Evolutionary conservation across 1,140 invertebrate species (phyloP).

Genomic region (Antheraea pernyi): DNA sequence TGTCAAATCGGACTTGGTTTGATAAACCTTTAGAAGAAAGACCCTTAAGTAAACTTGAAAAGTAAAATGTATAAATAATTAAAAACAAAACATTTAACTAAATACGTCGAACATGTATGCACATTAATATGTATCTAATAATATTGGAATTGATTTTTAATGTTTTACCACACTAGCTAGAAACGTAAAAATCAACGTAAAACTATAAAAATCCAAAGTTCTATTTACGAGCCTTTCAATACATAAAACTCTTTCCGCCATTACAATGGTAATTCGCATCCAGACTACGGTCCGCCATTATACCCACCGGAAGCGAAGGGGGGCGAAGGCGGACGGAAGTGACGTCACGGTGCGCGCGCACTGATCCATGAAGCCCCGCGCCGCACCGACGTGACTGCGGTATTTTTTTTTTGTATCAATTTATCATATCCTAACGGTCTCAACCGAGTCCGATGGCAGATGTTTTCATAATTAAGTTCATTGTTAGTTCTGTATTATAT

Average conservation of each 20-base stretch:
- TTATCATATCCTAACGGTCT: constrained; percentile 27
- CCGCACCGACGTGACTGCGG: constrained; percentile 8
- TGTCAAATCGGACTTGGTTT: too few relatives aligned
- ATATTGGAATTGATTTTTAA: too few relatives aligned
- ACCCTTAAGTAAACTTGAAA: too few relatives aligned
- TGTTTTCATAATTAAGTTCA: constrained; percentile 10
- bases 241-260: neutral
- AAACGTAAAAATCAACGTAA: too few relatives aligned
- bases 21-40: too few relatives aligned
- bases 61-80: too few relatives aligned
- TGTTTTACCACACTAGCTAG: too few relatives aligned
- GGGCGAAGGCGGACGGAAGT: constrained; percentile 22
- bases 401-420: constrained; percentile 25
- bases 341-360: constrained; percentile 28
- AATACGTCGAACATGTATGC: too few relatives aligned
- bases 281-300: constrained; percentile 14
- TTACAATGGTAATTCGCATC: constrained; percentile 13
- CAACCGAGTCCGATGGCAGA: constrained; percentile 4
- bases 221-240: neutral
- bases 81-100: too few relatives aligned
- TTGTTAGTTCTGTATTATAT: constrained; percentile 9
- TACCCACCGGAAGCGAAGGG: constrained; percentile 19
- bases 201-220: neutral
- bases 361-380: constrained; percentile 25
- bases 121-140: too few relatives aligned